Base-by-base conservation (phyloP, 2,888 invertebrate species). In the Cephus spinipes region DNA sequence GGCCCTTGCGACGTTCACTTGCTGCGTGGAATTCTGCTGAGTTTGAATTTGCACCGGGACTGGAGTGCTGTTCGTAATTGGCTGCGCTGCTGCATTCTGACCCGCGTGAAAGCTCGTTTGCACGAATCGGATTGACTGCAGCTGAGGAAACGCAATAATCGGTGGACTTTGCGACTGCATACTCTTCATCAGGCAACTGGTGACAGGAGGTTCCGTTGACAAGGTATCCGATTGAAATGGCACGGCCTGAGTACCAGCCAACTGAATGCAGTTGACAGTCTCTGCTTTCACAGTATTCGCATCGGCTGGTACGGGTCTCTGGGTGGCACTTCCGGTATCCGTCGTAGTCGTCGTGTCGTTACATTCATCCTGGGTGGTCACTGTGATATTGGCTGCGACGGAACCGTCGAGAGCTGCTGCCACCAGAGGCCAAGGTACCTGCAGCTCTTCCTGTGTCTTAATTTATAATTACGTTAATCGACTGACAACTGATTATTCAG, bases 361-460 rank as follows among this genome's bases (percentile, higher is more conserved):
- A 79, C 89, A 89, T 74, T 91, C 89, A 30, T 89, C 89, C 77
- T 90, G 90, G 11, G 90, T 89, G 1, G 89, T 86, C 2, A 89
- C 90, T 0, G 90, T 88, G 35, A 89, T 90, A 74, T 90, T 91
- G 12, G 90, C 89, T 23, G 89, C 88, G 3, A 91, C 91, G 9
- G 91, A 88, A 69, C 87, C 90, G 80, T 92, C 92, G 33, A 93
- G 85, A 68, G 93, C 92, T n/a, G 93, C 93, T 12, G 93, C 92
- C n/a, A 93, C 93, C 87, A 93, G 77, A 30, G 91, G 91, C 91
- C 91, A 91, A n/a, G 90, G 91, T 32, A 94, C 94, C 87, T 94
- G 94, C 76, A 94, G 88, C 84, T 94, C 94, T 88, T 94, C 94
- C 88, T 94, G 93, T 92, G 93, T 82, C 87, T 89, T 81, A 69